Evolutionary conservation across 2,113 vertebrate species (phyloP).

Genomic region (Ailuropoda melanoleuca): DNA sequence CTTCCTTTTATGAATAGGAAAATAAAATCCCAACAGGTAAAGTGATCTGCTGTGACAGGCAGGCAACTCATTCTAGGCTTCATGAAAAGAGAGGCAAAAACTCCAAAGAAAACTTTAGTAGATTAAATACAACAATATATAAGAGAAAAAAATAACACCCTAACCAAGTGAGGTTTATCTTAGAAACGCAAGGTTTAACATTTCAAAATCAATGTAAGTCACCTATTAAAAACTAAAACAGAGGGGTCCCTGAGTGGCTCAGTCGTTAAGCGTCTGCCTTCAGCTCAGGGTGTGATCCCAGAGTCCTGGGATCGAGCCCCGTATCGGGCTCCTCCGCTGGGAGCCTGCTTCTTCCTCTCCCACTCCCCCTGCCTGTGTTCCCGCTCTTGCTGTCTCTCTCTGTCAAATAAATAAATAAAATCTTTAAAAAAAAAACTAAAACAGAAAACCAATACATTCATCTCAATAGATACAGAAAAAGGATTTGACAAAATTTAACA

Average conservation of each 20-base stretch:
- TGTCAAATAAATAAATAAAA: too few species aligned
- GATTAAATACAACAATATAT: background rate
- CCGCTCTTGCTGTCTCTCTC: too few species aligned
- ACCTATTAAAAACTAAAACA: background rate
- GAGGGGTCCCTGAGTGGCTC: background rate
- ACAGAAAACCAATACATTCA: background rate
- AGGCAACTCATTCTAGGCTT: background rate
- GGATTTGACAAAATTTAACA: background rate
- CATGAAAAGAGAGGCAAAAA: constrained; percentile 4
- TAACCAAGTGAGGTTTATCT: background rate
- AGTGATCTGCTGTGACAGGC: background rate
- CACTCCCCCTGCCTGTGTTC: too few species aligned
- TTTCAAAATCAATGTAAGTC: background rate
- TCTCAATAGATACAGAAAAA: background rate
- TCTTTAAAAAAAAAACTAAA: background rate
- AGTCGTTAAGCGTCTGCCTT: too few species aligned
- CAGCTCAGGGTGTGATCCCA: too few species aligned
- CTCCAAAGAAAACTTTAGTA: background rate
- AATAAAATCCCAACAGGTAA: background rate
- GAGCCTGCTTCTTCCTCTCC: too few species aligned
- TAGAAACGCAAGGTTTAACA: background rate
- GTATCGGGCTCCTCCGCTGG: too few species aligned
- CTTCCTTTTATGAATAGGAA: background rate
- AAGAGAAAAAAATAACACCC: background rate
- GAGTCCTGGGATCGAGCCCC: too few species aligned